Evolutionary conservation across 2,888 invertebrate species (phyloP).

Genomic region (Caenorhabditis imperialis): DNA sequence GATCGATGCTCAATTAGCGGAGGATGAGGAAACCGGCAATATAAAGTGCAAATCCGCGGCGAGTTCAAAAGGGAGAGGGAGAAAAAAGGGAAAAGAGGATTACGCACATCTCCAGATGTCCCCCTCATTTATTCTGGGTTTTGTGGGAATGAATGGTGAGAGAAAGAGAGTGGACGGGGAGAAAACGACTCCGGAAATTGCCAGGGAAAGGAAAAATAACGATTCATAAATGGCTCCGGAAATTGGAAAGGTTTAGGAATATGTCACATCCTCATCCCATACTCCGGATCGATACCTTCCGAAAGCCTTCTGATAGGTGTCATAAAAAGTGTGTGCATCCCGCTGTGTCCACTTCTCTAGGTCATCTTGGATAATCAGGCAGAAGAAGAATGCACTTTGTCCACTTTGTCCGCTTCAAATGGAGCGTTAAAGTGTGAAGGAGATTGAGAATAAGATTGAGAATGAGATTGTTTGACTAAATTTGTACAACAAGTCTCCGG

Average conservation of each 20-base stretch:
- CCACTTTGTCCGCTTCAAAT: no score
- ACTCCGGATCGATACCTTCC: neutral
- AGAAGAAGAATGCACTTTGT: no score
- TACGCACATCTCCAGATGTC: slow-evolving; percentile 21
- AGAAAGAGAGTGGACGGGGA: no score
- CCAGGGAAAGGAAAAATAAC: neutral
- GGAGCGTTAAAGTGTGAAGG: no score
- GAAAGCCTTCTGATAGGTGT: slow-evolving; percentile 31
- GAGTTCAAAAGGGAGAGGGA: slow-evolving; percentile 6
- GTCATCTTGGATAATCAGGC: no score
- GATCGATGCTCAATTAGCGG: neutral
- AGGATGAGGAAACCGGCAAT: neutral
- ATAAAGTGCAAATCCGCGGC: slow-evolving; percentile 11
- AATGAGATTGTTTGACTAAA: no score
- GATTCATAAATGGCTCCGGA: neutral
- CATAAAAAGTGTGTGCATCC: slow-evolving; percentile 45
- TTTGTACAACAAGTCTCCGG: no score
- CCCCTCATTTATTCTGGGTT: neutral
- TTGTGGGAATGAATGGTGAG: neutral
- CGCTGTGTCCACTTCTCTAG: no score
- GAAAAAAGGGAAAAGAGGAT: neutral
- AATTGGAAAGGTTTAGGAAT: neutral
- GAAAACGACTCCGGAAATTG: no score
- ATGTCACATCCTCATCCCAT: neutral
- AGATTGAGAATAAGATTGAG: no score